Percentiles rank a stretch among this genome's conserved stretches.
Evolutionary conservation across 2,888 invertebrate genomes (phyloP).

Genomic region (Standfussiana lucernea): DNA sequence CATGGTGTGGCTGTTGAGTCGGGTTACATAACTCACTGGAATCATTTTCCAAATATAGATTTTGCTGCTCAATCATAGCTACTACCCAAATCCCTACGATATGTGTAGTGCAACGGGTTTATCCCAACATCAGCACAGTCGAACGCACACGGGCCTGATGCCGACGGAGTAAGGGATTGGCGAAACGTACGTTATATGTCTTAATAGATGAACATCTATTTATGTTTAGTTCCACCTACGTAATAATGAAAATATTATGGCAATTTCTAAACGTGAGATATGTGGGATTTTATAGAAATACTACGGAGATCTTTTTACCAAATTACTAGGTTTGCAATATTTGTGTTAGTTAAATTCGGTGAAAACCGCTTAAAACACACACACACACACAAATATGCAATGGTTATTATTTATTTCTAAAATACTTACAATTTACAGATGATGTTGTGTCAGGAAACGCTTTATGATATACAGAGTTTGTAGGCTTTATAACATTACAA

Average conservation of each 20-base stretch:
- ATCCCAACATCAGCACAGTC: background rate
- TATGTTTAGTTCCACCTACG: background rate
- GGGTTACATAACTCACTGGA: background rate
- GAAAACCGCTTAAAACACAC: background rate
- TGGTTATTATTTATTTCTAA: background rate
- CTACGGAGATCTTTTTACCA: background rate
- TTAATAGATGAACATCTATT: background rate
- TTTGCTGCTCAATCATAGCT: background rate
- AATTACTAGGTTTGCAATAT: background rate
- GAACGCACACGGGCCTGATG: background rate
- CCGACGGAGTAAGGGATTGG: slow-evolving; percentile 13
- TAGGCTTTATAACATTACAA: background rate
- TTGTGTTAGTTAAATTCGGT: background rate
- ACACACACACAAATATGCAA: background rate
- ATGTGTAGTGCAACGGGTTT: background rate
- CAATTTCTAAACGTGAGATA: background rate
- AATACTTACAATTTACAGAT: too few relatives aligned
- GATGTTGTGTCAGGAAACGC: too few relatives aligned
- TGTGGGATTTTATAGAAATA: background rate
- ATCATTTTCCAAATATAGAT: background rate
- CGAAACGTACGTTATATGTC: background rate
- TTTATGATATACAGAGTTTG: too few relatives aligned
- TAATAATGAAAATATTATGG: background rate
- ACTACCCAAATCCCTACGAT: background rate
- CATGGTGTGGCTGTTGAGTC: background rate